Evolutionary conservation across 2,113 vertebrate genomes (phyloP).

Genomic region (Myrmophylax atrothorax): DNA sequence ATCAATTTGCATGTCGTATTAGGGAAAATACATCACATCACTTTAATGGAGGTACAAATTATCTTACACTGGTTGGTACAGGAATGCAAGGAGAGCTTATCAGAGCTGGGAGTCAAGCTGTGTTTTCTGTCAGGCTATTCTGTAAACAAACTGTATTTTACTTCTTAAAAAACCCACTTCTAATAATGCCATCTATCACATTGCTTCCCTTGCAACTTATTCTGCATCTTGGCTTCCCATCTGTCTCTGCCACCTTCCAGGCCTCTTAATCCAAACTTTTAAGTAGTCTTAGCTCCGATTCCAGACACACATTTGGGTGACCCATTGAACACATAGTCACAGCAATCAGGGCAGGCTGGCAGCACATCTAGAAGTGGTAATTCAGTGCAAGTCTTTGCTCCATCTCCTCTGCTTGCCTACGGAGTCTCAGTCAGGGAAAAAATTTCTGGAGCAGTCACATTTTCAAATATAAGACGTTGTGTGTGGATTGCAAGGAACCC

Average conservation of each 20-base stretch:
- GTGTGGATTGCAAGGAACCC: neutral
- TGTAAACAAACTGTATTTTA: neutral
- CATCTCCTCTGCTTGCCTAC: neutral
- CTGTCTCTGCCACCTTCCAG: neutral
- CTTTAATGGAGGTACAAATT: neutral
- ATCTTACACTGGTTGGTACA: neutral
- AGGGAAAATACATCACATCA: neutral
- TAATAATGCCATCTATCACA: neutral
- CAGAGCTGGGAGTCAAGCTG: neutral
- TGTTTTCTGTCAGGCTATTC: neutral
- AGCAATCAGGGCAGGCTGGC: neutral
- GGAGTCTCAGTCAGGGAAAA: neutral
- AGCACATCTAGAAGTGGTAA: neutral
- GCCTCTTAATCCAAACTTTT: neutral
- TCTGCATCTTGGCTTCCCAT: neutral
- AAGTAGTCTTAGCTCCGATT: neutral
- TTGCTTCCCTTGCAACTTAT: neutral
- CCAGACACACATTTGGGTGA: accelerated
- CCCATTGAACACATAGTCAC: neutral
- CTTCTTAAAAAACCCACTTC: neutral
- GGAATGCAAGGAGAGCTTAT: neutral
- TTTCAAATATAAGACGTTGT: neutral
- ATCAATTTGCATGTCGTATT: neutral
- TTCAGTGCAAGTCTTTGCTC: neutral
- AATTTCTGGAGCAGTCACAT: neutral